phyloP scores from a whole-genome alignment of 2,113 vertebrate genomes.

The Oenanthe melanoleuca region DNA sequence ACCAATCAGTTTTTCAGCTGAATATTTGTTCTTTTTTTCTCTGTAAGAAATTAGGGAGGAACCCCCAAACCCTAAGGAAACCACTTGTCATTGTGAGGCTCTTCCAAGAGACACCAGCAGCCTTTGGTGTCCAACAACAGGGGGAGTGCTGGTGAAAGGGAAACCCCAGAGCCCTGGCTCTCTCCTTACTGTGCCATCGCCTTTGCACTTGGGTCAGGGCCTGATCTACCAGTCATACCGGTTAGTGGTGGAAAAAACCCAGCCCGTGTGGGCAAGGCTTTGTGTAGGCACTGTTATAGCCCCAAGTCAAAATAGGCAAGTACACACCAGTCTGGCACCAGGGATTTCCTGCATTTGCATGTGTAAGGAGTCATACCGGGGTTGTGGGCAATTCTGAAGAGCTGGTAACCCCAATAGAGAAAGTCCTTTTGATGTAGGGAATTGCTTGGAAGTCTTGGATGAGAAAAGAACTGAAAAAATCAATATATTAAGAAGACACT shows the following conservation, averaged over 20 bases:
- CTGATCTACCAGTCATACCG: not conserved
- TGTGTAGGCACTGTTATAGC: not conserved
- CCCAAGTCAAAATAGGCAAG: not conserved
- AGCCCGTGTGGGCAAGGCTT: not conserved
- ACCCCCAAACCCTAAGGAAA: not conserved
- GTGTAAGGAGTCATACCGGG: not conserved
- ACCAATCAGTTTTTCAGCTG: not conserved
- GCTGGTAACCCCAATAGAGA: not conserved
- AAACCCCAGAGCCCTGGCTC: not conserved
- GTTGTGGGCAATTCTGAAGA: not conserved
- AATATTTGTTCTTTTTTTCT: not conserved
- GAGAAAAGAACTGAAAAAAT: not conserved
- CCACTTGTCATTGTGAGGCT: rapidly evolving
- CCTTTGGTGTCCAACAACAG: not conserved
- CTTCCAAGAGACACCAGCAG: not conserved
- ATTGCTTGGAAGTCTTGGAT: not conserved
- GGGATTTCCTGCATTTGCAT: not conserved
- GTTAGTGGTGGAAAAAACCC: not conserved
- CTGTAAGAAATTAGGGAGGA: not conserved
- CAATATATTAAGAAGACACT: not conserved
- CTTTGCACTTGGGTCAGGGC: not conserved
- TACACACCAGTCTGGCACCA: not conserved
- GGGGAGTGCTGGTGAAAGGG: not conserved
- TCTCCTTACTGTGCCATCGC: not conserved
- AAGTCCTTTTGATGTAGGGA: not conserved